Evolutionary conservation across 2,888 invertebrate genomes (phyloP).

Genomic region (Disparrhopalites patrizii): DNA sequence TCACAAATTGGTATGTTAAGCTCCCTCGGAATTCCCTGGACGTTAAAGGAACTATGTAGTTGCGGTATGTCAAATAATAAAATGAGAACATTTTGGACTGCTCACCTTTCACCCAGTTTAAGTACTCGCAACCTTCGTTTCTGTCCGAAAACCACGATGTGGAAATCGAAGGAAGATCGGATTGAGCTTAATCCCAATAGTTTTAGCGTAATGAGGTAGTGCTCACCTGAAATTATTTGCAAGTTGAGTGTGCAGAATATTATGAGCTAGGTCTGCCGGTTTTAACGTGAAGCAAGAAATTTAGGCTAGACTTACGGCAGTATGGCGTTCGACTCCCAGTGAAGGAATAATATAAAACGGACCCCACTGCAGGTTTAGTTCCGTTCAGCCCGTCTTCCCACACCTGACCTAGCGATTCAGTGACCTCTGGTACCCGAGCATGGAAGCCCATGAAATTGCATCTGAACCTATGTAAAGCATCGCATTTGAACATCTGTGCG

Average conservation of each 20-base stretch:
- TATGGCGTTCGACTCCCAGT: conserved; percentile 68
- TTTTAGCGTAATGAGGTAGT: conserved; percentile 72
- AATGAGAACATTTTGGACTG: no score
- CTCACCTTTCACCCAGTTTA: conserved; percentile 41
- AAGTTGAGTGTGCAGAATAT: conserved; percentile 2
- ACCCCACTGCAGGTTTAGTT: conserved; percentile 55
- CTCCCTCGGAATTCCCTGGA: conserved; percentile 50
- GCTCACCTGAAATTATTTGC: conserved; percentile 61
- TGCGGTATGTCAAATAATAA: no score
- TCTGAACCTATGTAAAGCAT: background rate
- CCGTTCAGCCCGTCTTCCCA: conserved; percentile 16
- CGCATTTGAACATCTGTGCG: background rate
- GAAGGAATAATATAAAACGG: conserved; percentile 62
- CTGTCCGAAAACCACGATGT: conserved; percentile 28
- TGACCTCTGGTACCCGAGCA: conserved; percentile 33
- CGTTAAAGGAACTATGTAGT: no score
- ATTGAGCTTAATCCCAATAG: conserved; percentile 64
- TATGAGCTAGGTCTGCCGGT: conserved; percentile 3
- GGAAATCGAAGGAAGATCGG: conserved; percentile 53
- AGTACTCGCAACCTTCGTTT: conserved; percentile 41
- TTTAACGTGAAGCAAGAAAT: no score
- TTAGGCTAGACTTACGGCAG: conserved; percentile 75
- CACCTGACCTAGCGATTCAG: background rate
- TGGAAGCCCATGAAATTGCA: conserved; percentile 44
- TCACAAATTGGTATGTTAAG: conserved; percentile 30